Percentiles rank a stretch among this genome's conserved stretches.
phyloP scores from a whole-genome alignment of 2,797 vertebrate species.

The Lagodon rhomboides region DNA sequence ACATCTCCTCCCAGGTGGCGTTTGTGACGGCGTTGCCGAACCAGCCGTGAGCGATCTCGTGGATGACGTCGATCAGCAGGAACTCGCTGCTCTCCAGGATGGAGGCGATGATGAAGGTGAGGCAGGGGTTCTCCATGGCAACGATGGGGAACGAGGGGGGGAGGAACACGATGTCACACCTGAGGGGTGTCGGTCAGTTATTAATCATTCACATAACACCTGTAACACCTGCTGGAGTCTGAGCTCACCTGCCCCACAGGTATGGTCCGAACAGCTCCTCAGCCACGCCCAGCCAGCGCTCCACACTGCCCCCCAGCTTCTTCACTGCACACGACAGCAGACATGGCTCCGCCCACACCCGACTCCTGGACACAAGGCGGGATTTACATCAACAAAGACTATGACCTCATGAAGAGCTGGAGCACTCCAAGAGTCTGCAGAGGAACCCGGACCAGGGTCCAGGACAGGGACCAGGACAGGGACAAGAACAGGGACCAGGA shows the following conservation, averaged over 20 bases:
- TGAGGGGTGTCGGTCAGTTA: conserved; percentile 53
- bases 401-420: neutral
- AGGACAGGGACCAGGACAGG: too few relatives aligned
- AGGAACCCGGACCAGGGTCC: too few relatives aligned
- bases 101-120: conserved; percentile 98
- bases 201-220: accelerated
- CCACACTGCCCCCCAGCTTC: conserved; percentile 93
- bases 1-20: conserved; percentile 98
- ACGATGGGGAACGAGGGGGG: conserved; percentile 98
- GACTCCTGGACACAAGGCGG: conserved; percentile 86
- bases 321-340: conserved; percentile 92
- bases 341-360: conserved; percentile 97
- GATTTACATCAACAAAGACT: neutral
- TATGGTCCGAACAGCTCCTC: conserved; percentile 95
- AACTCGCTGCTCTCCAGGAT: conserved; percentile 98
- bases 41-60: conserved; percentile 97
- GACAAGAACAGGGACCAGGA: too few relatives aligned
- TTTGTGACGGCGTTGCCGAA: conserved; percentile 98
- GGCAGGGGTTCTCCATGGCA: conserved; percentile 98
- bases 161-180: conserved; percentile 97
- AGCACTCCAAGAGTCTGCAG: too few relatives aligned
- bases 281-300: conserved; percentile 93
- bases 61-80: conserved; percentile 94
- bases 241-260: conserved; percentile 93
- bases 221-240: neutral